Evolutionary conservation across 2,888 invertebrate species (phyloP).

Genomic region (Lypha dubia): DNA sequence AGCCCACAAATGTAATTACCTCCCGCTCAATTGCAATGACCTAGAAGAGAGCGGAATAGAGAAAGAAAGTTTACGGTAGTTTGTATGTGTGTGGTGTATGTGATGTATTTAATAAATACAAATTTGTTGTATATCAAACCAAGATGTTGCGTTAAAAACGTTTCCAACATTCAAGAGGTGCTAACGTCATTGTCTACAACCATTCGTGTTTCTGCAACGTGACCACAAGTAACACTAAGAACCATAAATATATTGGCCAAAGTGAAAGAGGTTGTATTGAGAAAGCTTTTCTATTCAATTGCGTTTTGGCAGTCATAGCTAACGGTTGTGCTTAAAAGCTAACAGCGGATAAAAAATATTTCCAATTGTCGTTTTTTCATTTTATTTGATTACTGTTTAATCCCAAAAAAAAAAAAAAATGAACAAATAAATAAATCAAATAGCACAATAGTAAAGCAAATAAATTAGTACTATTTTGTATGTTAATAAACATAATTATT

Average conservation of each 20-base stretch:
- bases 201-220: conserved; percentile 79
- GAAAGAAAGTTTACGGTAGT: conserved; percentile 30
- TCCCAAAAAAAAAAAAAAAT: background rate
- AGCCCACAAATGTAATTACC: too few species aligned
- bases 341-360: conserved; percentile 60
- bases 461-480: background rate
- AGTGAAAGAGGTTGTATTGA: conserved; percentile 75
- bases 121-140: conserved; percentile 31
- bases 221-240: conserved; percentile 75
- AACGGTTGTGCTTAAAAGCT: conserved; percentile 73
- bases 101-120: conserved; percentile 9
- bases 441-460: background rate
- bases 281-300: conserved; percentile 82
- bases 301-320: conserved; percentile 76
- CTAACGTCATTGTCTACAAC: conserved; percentile 71
- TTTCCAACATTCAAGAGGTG: conserved; percentile 61
- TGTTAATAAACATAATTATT: conserved; percentile 18
- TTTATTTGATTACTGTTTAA: background rate
- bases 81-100: background rate
- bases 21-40: too few species aligned
- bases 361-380: conserved; percentile 21
- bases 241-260: conserved; percentile 70
- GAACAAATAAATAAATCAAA: background rate
- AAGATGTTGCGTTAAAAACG: conserved; percentile 61
- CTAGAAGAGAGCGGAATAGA: conserved; percentile 22